Conservation (phyloP, 2,113 vertebrate species). For the Nerophis lumbriciformis region DNA sequence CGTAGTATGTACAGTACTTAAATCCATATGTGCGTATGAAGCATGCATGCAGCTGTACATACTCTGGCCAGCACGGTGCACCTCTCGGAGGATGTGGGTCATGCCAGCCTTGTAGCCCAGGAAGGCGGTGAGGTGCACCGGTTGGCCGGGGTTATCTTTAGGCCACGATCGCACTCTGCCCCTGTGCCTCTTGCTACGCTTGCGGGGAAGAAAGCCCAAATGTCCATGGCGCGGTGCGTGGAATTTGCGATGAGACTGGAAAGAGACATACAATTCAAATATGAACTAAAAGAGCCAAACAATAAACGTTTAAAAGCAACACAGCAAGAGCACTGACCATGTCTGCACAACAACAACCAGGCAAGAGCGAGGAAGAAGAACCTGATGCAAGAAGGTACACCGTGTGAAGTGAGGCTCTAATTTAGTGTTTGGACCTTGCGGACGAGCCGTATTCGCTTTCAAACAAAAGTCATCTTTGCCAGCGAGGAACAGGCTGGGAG, state of each 20-base stretch:
- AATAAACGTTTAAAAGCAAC: slow-evolving; percentile 5
- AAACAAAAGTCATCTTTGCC: slow-evolving; percentile 54
- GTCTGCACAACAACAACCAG: slow-evolving; percentile 40
- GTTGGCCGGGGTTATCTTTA: slow-evolving; percentile 85
- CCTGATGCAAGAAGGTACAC: not conserved
- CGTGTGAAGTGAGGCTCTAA: slow-evolving; percentile 67
- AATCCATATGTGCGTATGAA: no score
- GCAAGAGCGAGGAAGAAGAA: slow-evolving; percentile 50
- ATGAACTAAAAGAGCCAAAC: not conserved
- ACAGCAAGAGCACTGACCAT: slow-evolving; percentile 75
- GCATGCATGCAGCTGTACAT: not conserved
- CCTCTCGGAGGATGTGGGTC: slow-evolving; percentile 93
- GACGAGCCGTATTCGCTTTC: slow-evolving; percentile 66
- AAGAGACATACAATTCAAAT: not conserved
- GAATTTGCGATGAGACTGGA: slow-evolving; percentile 94
- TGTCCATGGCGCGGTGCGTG: slow-evolving; percentile 92
- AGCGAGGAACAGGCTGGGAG: slow-evolving; percentile 33
- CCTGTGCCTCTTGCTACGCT: slow-evolving; percentile 84
- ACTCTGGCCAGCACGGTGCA: slow-evolving; percentile 90
- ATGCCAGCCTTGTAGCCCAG: slow-evolving; percentile 97
- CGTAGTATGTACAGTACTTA: no score
- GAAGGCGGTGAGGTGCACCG: slow-evolving; percentile 90
- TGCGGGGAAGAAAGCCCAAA: slow-evolving; percentile 90
- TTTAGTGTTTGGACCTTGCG: slow-evolving; percentile 75
- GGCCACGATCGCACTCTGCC: slow-evolving; percentile 95